Base-by-base conservation (phyloP, 1,140 invertebrate species). In the Lordiphosa stackelbergi region DNA sequence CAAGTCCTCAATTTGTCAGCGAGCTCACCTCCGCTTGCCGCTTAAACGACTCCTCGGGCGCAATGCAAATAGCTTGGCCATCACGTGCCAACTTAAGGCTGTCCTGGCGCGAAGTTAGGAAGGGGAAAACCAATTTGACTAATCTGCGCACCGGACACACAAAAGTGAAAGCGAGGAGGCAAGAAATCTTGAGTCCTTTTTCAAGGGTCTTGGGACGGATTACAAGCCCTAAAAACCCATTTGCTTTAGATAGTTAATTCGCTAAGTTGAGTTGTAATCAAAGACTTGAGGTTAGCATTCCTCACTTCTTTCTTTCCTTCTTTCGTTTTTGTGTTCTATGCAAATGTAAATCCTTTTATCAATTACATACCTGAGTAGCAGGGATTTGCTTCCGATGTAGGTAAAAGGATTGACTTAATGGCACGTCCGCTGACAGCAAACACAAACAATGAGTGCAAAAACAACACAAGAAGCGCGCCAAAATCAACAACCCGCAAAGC, bases 61-160 rank as follows among this genome's bases (percentile, higher is more conserved):
- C 13, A 66, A 58, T 57, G 70, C 34, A 58, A 53, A 56, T 60
- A 52, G 43, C 53, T 58, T 69, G 53, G 65, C 45, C 72, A 69
- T 40, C 60, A 56, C 47, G 51, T 45, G 53, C 54, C 43, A 62
- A 46, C 38, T 63, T 42, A 10, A 43, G 46, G 55, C 38, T 53
- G 57, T 46, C 42, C 40, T 57, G 22, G 47, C 52, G 52, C 53
- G 31, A 31, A 45, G 16, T 12, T 36, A 24, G 31, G 19, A n/a
- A 31, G 58, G 36, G 31, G 31, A 52, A 68, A 77, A 58, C 52
- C 68, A 72, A 77, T 77, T 77, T 77, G 55, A 72, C 73, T 77
- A 77, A 77, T 77, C 73, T 72, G 59, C 54, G 5, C 56, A 41
- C 37, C 46, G 42, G 35, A 31, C 45, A 38, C 38, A 31, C 36